Conservation (phyloP, 2,113 vertebrate species). For the Odocoileus hemionus region DNA sequence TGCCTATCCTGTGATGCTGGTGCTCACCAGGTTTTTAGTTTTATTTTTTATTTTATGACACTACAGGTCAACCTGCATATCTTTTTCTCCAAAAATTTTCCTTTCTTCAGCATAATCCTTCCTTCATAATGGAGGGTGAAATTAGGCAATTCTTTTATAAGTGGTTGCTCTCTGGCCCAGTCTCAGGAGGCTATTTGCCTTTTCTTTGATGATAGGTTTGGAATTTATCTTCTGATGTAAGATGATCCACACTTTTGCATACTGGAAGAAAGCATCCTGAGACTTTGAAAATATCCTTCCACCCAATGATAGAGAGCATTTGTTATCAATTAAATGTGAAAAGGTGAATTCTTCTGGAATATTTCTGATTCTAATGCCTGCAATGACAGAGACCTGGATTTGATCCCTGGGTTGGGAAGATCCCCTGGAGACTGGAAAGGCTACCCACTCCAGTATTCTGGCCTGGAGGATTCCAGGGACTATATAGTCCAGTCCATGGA, state of each 20-base stretch:
- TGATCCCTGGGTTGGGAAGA: background rate
- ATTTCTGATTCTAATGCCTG: background rate
- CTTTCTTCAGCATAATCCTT: background rate
- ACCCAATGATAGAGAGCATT: background rate
- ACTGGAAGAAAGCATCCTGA: background rate
- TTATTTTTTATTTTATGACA: background rate
- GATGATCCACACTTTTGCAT: background rate
- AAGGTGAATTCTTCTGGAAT: background rate
- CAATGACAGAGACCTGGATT: background rate
- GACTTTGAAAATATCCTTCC: background rate
- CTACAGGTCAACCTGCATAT: background rate
- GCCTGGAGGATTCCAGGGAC: background rate
- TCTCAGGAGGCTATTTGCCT: background rate
- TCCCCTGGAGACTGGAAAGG: background rate
- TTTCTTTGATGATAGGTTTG: background rate
- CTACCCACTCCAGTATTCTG: background rate
- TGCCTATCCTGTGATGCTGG: background rate
- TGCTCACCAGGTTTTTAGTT: background rate
- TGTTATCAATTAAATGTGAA: conserved; percentile 7
- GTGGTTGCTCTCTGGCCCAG: background rate
- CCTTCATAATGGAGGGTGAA: background rate
- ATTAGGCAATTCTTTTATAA: background rate
- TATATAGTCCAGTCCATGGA: background rate
- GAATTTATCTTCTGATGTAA: background rate
- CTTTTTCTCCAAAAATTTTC: background rate